phyloP scores from a whole-genome alignment of 1,140 invertebrate genomes.

The Drosophila littoralis region DNA sequence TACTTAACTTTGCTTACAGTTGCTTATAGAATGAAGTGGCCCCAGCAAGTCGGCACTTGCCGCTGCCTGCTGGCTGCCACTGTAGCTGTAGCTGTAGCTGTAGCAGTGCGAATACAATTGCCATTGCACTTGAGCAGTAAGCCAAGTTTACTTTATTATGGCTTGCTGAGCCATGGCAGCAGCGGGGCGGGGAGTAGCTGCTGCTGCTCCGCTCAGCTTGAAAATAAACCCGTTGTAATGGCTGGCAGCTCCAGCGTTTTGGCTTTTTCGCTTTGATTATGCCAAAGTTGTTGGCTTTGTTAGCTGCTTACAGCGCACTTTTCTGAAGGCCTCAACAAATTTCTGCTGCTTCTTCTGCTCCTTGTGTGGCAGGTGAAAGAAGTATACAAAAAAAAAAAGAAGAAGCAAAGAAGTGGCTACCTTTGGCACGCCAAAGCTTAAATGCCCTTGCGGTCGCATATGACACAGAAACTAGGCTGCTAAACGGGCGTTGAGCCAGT shows the following conservation, averaged over 20 bases:
- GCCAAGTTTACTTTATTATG: constrained; percentile 80
- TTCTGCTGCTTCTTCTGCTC: background rate
- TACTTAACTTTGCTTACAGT: constrained; percentile 65
- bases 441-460: no score
- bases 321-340: constrained; percentile 38
- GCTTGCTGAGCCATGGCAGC: constrained; percentile 16
- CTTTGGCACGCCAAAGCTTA: no score
- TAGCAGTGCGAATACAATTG: constrained; percentile 63
- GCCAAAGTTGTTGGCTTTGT: constrained; percentile 51
- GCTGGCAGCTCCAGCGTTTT: constrained; percentile 24
- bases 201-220: constrained; percentile 9
- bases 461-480: no score
- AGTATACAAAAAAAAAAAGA: constrained; percentile 25
- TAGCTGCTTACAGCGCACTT: constrained; percentile 40
- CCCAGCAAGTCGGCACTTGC: background rate
- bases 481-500: no score
- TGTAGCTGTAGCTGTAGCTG: constrained; percentile 41
- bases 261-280: constrained; percentile 45
- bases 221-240: constrained; percentile 43
- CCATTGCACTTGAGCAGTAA: constrained; percentile 75
- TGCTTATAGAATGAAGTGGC: constrained; percentile 54
- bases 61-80: constrained; percentile 24
- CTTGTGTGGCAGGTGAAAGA: constrained; percentile 31
- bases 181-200: background rate
- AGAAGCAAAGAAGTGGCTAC: no score